Evolutionary conservation across 2,113 vertebrate species (phyloP).

Genomic region (Cheirogaleus medius): DNA sequence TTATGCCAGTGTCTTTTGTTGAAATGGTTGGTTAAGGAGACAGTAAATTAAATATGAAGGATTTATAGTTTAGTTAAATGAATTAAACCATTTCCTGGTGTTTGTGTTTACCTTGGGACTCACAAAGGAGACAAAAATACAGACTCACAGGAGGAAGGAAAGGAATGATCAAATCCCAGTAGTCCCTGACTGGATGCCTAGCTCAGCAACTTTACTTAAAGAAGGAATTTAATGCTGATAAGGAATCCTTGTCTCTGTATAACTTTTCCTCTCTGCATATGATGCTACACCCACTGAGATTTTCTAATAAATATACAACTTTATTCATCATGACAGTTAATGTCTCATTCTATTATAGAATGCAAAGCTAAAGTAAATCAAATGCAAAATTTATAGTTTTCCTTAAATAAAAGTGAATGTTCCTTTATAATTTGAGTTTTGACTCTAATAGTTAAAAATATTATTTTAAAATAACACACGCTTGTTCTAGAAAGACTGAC

Average conservation of each 20-base stretch:
- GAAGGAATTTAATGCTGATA: constrained; percentile 45
- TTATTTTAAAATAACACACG: background rate
- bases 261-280: background rate
- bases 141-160: constrained; percentile 75
- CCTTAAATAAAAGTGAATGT: background rate
- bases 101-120: constrained; percentile 82
- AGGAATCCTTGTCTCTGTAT: constrained; percentile 44
- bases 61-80: constrained; percentile 71
- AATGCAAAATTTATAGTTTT: background rate
- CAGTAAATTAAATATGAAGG: constrained; percentile 79
- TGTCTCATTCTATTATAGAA: background rate
- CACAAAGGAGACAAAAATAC: constrained; percentile 76
- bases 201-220: background rate
- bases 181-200: background rate
- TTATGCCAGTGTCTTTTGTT: constrained; percentile 79
- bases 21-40: constrained; percentile 74
- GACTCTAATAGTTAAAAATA: background rate
- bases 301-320: background rate
- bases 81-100: constrained; percentile 82
- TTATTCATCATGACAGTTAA: background rate
- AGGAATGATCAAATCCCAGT: constrained; percentile 65
- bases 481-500: background rate
- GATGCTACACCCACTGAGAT: background rate
- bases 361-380: background rate
- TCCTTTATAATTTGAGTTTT: background rate